Conservation (phyloP, 2,113 vertebrate species). For the Vulpes ferrilata region DNA sequence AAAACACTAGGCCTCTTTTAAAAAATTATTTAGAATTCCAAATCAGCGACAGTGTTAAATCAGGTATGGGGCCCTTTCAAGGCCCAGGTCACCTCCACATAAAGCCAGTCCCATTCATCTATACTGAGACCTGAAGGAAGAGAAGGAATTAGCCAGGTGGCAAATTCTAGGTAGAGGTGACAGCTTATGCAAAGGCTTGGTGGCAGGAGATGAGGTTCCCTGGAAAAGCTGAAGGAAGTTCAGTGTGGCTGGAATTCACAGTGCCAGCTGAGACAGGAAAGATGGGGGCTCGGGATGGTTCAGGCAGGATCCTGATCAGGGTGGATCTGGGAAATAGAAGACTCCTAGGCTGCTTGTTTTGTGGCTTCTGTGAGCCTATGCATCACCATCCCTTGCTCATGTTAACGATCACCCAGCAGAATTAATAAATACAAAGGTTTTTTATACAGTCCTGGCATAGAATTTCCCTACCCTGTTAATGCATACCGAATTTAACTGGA, state of each 20-base stretch:
- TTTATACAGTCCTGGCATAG: neutral
- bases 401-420: neutral
- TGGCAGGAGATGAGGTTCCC: neutral
- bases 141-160: neutral
- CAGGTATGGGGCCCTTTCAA: neutral
- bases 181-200: neutral
- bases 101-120: neutral
- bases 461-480: neutral
- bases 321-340: neutral
- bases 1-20: neutral
- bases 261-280: neutral
- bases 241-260: neutral
- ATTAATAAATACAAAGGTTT: neutral
- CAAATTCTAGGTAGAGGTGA: neutral
- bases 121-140: neutral
- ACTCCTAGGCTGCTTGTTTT: neutral
- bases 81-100: neutral
- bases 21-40: slow-evolving; percentile 28
- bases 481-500: neutral
- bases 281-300: neutral
- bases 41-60: neutral
- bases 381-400: neutral
- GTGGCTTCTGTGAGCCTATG: neutral
- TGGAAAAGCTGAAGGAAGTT: neutral
- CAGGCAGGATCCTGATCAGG: neutral